Evolutionary conservation across 2,113 vertebrate species (phyloP).

Genomic region (Zosterops hypoxanthus): DNA sequence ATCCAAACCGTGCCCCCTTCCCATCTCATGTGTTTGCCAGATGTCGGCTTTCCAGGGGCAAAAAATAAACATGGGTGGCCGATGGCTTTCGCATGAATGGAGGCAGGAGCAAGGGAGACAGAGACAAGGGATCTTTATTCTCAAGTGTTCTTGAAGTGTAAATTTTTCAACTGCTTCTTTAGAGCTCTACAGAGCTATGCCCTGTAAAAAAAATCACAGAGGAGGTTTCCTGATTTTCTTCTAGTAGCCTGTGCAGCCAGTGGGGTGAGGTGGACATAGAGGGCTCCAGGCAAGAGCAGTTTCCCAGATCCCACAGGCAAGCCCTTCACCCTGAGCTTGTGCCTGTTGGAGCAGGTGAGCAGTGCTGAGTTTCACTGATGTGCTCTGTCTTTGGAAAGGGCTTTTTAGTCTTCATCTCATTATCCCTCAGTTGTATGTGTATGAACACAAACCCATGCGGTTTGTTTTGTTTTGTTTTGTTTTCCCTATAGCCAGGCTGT

Average conservation of each 20-base stretch:
- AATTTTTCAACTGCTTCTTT: not conserved
- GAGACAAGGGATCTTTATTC: constrained; percentile 8
- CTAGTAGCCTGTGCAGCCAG: not conserved
- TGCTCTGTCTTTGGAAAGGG: not conserved
- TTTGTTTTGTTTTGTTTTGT: not conserved
- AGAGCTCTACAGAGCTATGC: not conserved
- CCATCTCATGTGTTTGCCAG: not conserved
- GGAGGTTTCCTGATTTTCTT: not conserved
- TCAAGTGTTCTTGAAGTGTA: constrained; percentile 3
- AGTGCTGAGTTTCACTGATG: not conserved
- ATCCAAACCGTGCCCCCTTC: not conserved
- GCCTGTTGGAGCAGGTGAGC: not conserved
- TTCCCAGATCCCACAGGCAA: not conserved
- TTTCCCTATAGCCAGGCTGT: not conserved
- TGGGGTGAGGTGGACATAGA: not conserved
- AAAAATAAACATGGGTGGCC: not conserved
- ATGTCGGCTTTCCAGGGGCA: not conserved
- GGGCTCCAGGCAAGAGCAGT: not conserved
- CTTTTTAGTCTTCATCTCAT: not conserved
- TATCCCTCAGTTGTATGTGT: not conserved
- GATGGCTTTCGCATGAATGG: not conserved
- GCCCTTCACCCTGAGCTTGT: not conserved
- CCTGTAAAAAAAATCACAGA: not conserved
- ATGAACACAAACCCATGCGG: not conserved
- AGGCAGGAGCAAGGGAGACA: not conserved